These are phyloP conservation scores for Exephanes ischioxanthus DNA, from an alignment of 2,888 invertebrate species.

Conservation along the genomic window DNA sequence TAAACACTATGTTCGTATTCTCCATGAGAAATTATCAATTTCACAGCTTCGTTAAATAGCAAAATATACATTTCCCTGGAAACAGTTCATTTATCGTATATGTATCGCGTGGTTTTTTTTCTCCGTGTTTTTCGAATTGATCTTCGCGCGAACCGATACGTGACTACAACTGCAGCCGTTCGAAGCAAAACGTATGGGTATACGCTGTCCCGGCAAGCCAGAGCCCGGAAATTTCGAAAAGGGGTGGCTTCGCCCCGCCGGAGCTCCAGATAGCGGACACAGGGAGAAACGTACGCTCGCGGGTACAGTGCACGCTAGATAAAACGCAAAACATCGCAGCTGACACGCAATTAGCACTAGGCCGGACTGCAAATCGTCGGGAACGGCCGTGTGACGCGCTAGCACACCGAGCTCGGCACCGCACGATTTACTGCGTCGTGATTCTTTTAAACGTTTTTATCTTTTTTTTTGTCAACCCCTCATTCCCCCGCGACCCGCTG, in stretches of 20 bases:
- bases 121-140: slow-evolving; percentile 23
- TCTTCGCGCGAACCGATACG: slow-evolving; percentile 29
- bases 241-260: slow-evolving; percentile 19
- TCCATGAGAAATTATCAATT: background rate
- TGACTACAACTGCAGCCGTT: slow-evolving; percentile 9
- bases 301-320: slow-evolving; percentile 62
- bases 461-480: slow-evolving; percentile 9
- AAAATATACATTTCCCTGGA: background rate
- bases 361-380: slow-evolving; percentile 75
- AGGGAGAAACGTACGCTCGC: slow-evolving; percentile 30
- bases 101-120: background rate
- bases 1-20: background rate
- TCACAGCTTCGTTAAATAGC: background rate
- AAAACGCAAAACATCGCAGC: slow-evolving; percentile 75
- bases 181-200: slow-evolving; percentile 16
- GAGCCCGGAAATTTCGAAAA: slow-evolving; percentile 42
- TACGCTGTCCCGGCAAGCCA: slow-evolving; percentile 10
- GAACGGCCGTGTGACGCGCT: slow-evolving; percentile 68
- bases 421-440: slow-evolving; percentile 66
- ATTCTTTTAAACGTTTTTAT: slow-evolving; percentile 53
- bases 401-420: slow-evolving; percentile 64
- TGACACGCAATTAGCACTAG: slow-evolving; percentile 75
- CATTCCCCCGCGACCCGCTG: background rate
- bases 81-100: slow-evolving; percentile 2
- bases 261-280: slow-evolving; percentile 44